Evolutionary conservation across 2,888 invertebrate species (phyloP), one percentile per base, ranked within the genome.

Genomic region (Drosophila neotestacea): DNA sequence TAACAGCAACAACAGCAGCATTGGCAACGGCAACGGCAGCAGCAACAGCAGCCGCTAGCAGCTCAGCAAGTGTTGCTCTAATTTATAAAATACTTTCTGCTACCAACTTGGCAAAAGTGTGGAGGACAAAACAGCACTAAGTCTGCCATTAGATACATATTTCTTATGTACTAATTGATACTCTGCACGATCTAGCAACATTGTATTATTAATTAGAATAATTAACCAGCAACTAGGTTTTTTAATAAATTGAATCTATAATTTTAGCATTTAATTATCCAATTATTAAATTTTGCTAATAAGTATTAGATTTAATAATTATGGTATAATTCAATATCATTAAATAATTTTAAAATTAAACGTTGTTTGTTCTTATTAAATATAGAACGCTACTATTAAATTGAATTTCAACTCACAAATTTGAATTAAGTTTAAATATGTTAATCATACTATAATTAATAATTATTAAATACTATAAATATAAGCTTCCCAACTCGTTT

Each of bases 81-180:
- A 85, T 85, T 85, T 87, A 89, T 85, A 89, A 84, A 84, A 86
- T 68, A 78, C 78, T 88, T 85, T 85, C 58, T 70, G 83, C 85
- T 84, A 84, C 87, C 87, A 88, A 77, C 30, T 70, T 72, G 64
- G 54, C 74, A 30, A 62, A 41, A 68, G 30, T 46, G 39, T 39
- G 16, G 38, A 48, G 62, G 55, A 67, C 59, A 56, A 77, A 72
- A 52, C 46, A 59, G 27, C 50, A n/a, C 56, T 27, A 39, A 55
- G 27, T 42, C 30, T 38, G 47, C 30, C 13, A 47, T 38, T 34
- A 34, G 10, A 16, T n/a, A 38, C 7, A 11, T n/a, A 48, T 41
- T 22, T 27, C 6, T 62, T 59, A 44, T 34, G 6, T 54, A 64
- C 75, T 69, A 61, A 36, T 4, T 56, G 27, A 62, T 76, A 70